Base-by-base conservation (phyloP, 1,140 invertebrate genomes). In the Cotesia vestalis region DNA sequence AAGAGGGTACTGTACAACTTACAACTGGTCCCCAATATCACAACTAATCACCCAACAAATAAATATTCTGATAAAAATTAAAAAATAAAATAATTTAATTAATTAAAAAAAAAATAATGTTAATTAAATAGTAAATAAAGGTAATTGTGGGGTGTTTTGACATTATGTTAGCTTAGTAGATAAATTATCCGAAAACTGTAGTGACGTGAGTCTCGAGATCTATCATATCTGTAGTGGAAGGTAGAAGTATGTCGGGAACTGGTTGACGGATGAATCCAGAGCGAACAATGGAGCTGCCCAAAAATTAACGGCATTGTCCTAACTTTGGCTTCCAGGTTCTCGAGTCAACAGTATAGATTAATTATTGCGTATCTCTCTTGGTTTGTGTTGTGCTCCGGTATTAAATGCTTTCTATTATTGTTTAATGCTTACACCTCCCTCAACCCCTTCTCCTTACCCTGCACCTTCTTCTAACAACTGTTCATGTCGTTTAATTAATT, bases 251-350 rank as follows among this genome's bases (percentile, higher is more conserved):
- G 73, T 63, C 61, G 66, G 72, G 71, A 76, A 78, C 75, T 78
- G 76, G 80, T 83, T 86, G 85, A 87, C 84, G 82, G 85, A 87
- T 86, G 85, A 87, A 86, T 85, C 78, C 64, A 57, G 64, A 34
- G 66, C 64, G 83, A 85, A 87, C 85, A 86, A 87, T 87, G 76
- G 81, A 72, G 78, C 78, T 73, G 80, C 80, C 83, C 84, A 87
- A 87, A 87, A 87, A 87, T 87, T 84, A 85, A 85, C 81, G 85
- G 80, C 85, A 87, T 87, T 87, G 85, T 87, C 82, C 81, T 80
- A 86, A 87, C 83, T 87, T 85, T 79, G 84, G 69, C 76, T 79
- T 73, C 76, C 74, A 63, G 68, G 69, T 66, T 66, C 66, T 66
- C 14, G 52, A 55, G 60, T 59, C 52, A 64, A 70, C 71, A 71